Conservation (phyloP, 2,113 vertebrate species). For the Otis tarda region DNA sequence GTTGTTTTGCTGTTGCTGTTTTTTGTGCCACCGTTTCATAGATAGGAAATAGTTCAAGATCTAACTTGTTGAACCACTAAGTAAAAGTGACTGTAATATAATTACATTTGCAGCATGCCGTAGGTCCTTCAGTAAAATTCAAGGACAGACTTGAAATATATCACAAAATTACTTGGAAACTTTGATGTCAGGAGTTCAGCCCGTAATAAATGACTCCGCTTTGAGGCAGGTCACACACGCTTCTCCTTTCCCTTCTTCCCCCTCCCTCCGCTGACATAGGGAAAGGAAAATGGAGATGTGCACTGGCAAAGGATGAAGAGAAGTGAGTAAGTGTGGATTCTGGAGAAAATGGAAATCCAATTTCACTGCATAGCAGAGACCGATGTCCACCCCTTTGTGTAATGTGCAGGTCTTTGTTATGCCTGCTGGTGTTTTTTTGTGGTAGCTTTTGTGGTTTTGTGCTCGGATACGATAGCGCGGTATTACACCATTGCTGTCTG, state of each 20-base stretch:
- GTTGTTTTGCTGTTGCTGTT: neutral
- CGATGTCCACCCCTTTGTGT: neutral
- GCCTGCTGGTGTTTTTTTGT: neutral
- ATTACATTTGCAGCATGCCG: too few species aligned
- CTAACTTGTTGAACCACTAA: neutral
- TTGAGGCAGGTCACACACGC: neutral
- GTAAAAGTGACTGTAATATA: neutral
- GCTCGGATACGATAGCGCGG: neutral
- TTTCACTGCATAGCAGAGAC: neutral
- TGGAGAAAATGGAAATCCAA: neutral
- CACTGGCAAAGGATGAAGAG: neutral
- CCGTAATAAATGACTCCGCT: neutral
- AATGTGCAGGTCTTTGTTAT: rapidly evolving
- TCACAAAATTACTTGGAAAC: neutral
- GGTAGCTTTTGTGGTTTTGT: neutral
- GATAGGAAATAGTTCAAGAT: neutral
- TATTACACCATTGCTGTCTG: neutral
- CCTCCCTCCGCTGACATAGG: neutral
- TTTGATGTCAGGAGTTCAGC: neutral
- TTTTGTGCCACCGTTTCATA: too few species aligned
- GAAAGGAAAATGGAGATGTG: neutral
- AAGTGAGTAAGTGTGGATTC: neutral
- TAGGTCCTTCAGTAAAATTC: neutral
- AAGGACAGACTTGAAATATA: slow-evolving; percentile 21
- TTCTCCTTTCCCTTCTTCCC: neutral